These are phyloP conservation scores for Caenorhabditis doughertyi DNA, from an alignment of 2,888 invertebrate genomes.

Conservation along the genomic window DNA sequence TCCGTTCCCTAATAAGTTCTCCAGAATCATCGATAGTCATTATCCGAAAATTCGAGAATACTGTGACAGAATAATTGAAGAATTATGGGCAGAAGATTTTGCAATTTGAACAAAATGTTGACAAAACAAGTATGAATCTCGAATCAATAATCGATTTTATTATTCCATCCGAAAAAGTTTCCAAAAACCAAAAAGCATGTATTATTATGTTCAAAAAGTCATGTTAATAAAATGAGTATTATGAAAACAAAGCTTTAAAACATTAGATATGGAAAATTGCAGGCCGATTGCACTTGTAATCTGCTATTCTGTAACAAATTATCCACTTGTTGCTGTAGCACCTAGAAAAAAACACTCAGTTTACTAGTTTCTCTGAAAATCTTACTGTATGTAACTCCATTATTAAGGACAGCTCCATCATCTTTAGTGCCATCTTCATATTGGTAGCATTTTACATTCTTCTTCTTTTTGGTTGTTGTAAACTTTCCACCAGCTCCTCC, in stretches of 20 bases:
- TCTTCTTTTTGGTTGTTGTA: constrained; percentile 45
- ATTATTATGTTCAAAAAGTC: no score
- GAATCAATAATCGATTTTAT: background rate
- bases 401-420: constrained; percentile 28
- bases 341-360: constrained; percentile 23
- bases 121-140: background rate
- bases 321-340: background rate
- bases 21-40: constrained; percentile 38
- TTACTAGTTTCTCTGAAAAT: no score
- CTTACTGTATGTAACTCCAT: constrained; percentile 47
- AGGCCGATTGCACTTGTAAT: no score
- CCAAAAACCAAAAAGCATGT: no score
- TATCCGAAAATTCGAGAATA: constrained; percentile 44
- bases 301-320: background rate
- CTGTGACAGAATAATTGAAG: constrained; percentile 39
- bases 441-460: constrained; percentile 38
- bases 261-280: no score
- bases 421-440: constrained; percentile 50
- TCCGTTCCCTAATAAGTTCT: constrained; percentile 39
- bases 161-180: no score
- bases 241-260: no score
- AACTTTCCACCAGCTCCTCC: background rate
- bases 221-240: no score
- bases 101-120: background rate
- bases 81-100: constrained; percentile 56